Evolutionary conservation across 2,888 invertebrate genomes (phyloP).

Genomic region (Stenchaetothrips biformis): DNA sequence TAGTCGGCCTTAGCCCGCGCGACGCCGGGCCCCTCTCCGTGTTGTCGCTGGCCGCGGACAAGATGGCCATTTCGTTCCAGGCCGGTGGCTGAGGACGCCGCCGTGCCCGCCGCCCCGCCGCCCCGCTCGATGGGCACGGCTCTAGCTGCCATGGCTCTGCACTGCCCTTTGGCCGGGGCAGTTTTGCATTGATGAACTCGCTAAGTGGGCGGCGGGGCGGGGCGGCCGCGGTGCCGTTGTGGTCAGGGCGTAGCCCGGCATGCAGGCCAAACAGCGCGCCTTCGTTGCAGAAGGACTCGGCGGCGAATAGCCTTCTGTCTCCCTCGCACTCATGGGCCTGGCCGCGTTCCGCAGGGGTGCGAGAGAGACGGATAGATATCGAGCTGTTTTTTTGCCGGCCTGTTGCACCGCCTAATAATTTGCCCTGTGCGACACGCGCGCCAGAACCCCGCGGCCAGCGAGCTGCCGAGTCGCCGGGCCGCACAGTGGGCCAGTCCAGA

Average conservation of each 20-base stretch:
- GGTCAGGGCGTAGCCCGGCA: not conserved
- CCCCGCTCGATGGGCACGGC: too few relatives aligned
- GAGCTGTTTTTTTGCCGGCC: too few relatives aligned
- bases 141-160: not conserved
- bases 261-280: not conserved
- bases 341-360: too few relatives aligned
- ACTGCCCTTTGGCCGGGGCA: not conserved
- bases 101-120: not conserved
- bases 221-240: not conserved
- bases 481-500: not conserved
- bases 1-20: not conserved
- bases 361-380: too few relatives aligned
- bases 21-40: not conserved
- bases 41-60: conserved; percentile 1
- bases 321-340: too few relatives aligned
- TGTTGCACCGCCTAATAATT: too few relatives aligned
- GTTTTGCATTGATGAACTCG: not conserved
- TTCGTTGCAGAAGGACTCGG: too few relatives aligned
- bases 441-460: not conserved
- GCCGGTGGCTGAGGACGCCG: not conserved
- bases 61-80: conserved; percentile 14
- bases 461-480: too few relatives aligned
- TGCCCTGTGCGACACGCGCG: not conserved
- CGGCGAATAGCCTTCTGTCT: too few relatives aligned
- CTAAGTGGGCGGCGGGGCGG: not conserved